phyloP scores from a whole-genome alignment of 2,888 invertebrate species.

The Lasiommata megera region DNA sequence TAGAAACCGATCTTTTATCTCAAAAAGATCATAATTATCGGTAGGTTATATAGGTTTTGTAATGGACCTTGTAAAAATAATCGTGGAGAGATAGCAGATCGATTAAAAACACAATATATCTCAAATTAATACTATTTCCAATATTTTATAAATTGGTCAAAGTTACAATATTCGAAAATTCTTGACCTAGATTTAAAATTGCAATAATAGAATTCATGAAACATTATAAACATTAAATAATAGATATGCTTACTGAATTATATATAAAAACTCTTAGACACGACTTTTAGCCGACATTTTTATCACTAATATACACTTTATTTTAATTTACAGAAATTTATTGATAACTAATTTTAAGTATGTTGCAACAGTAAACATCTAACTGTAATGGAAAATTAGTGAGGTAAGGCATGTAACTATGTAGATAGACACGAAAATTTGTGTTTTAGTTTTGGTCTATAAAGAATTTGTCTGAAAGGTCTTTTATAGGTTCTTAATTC shows the following conservation, averaged over 20 bases:
- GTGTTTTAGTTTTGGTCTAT: too few species aligned
- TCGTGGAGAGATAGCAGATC: too few species aligned
- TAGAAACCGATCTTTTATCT: too few species aligned
- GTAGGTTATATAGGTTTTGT: too few species aligned
- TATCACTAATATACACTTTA: conserved; percentile 9
- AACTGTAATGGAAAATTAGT: neutral
- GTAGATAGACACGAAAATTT: too few species aligned
- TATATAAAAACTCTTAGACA: neutral
- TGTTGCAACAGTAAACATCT: neutral
- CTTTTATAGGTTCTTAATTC: too few species aligned
- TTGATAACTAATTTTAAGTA: neutral
- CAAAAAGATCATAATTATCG: too few species aligned
- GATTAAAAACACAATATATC: too few species aligned
- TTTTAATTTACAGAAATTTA: conserved; percentile 6
- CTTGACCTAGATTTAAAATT: neutral
- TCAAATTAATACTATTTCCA: neutral
- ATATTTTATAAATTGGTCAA: conserved; percentile 15
- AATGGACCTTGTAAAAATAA: too few species aligned
- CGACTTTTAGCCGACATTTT: conserved; percentile 7
- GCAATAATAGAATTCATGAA: neutral
- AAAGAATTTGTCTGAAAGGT: too few species aligned
- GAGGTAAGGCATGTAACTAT: too few species aligned
- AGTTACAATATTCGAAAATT: conserved; percentile 9
- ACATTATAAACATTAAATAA: neutral
- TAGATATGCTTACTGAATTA: neutral